Conservation (phyloP, 2,888 invertebrate species). For the Hedychridium roseum region DNA sequence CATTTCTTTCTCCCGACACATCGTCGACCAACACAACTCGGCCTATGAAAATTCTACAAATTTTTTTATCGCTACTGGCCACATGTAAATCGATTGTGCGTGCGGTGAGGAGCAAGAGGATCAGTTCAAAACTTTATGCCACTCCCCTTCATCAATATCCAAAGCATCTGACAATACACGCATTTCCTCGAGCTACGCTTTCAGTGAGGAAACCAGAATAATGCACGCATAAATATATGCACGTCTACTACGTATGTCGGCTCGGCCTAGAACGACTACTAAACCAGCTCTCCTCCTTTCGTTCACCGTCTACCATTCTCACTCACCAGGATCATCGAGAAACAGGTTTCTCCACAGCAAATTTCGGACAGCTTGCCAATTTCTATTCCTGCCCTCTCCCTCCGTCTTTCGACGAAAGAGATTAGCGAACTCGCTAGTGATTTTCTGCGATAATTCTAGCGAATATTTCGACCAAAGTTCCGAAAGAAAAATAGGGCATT, state of each 20-base stretch:
- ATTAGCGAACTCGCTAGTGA: no score
- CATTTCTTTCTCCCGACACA: no score
- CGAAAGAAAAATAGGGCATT: background rate
- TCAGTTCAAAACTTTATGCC: background rate
- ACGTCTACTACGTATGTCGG: no score
- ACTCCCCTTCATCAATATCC: background rate
- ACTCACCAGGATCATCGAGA: conserved; percentile 21
- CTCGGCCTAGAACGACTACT: conserved; percentile 43
- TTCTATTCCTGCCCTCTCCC: background rate
- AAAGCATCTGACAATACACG: no score
- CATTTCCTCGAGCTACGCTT: no score
- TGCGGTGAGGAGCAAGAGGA: background rate
- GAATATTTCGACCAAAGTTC: background rate
- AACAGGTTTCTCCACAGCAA: conserved; percentile 47
- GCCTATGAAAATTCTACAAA: background rate
- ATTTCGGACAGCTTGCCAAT: conserved; percentile 22
- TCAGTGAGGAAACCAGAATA: conserved; percentile 46
- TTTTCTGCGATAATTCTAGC: no score
- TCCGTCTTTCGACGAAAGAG: no score
- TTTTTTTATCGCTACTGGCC: background rate
- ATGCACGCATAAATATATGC: no score
- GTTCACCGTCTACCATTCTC: conserved; percentile 5
- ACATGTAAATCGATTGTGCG: background rate
- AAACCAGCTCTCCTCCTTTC: conserved; percentile 37
- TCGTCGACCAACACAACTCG: no score